Evolutionary conservation across 2,113 vertebrate genomes (phyloP), one percentile per base, ranked within the genome.

Genomic region (Burhinus oedicnemus): DNA sequence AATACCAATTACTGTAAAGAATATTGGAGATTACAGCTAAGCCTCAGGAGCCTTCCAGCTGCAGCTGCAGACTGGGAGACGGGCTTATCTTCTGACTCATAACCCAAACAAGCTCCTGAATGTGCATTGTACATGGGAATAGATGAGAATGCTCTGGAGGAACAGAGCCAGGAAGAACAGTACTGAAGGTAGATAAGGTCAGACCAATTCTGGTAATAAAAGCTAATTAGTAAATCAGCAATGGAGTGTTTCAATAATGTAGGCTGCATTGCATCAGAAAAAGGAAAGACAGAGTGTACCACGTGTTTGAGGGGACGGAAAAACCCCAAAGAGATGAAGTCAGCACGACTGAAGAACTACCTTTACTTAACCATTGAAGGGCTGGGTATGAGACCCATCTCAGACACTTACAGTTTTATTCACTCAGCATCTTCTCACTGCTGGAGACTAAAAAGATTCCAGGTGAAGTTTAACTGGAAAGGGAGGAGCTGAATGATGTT

Each of bases 141-240:
- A 92, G 49, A 95, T 62, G 88, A 95, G 65, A 97, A 97, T 96
- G 80, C 83, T 95, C 92, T 76, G 71, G 93, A 97, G 95, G 83
- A 95, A 89, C 83, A 94, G 77, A 95, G 92, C 94, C 96, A 97
- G 79, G 84, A 96, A 75, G 96, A 94, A 61, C 75, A 90, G 70
- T 70, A 86, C 74, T 96, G 74, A 91, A 96, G 89, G 71, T 69
- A 95, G 95, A 93, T 91, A 96, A 91, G 83, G 95, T 93, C 93
- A 93, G 87, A 96, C 70, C 93, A 96, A 68, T 96, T 94, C 94
- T 97, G 94, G 93, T 96, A 94, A 97, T 94, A 95, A 90, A 91
- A 49, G 74, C 80, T 97, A 96, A 96, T 96, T 95, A 97, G 94
- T 90, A 97, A 96, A 92, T 92, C 80, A 89, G 74, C 91, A 91